These are phyloP conservation scores for Falco naumanni DNA, from an alignment of 2,797 vertebrate genomes.

Conservation along the genomic window DNA sequence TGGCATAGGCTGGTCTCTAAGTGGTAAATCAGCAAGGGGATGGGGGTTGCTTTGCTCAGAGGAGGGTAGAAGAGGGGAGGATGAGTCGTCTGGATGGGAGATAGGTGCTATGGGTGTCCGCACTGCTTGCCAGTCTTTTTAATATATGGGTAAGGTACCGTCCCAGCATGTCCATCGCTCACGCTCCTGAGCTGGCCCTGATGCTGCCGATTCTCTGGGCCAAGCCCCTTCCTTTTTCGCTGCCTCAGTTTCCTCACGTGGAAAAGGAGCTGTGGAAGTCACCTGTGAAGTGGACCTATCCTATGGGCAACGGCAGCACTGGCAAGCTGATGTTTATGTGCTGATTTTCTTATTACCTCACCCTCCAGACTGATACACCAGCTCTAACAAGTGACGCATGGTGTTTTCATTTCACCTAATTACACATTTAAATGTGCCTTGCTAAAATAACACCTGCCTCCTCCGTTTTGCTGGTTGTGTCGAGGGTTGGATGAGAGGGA, in stretches of 20 bases:
- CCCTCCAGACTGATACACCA: background rate
- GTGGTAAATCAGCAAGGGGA: background rate
- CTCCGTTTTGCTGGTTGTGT: background rate
- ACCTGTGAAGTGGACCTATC: background rate
- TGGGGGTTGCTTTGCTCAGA: background rate
- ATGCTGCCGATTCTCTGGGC: background rate
- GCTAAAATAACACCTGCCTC: conserved; percentile 1
- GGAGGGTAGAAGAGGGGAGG: background rate
- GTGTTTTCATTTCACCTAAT: background rate
- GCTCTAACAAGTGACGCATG: accelerated
- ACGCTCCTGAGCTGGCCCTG: background rate
- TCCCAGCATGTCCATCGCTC: accelerated
- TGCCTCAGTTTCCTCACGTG: background rate
- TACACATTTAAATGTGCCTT: background rate
- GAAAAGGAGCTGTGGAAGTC: background rate
- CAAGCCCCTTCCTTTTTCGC: background rate
- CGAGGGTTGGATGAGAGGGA: background rate
- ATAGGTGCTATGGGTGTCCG: background rate
- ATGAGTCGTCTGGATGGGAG: background rate
- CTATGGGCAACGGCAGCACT: background rate
- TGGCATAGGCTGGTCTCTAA: background rate
- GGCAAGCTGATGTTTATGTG: background rate
- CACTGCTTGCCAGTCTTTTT: background rate
- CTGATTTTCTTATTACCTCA: background rate
- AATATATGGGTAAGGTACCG: background rate